These are phyloP conservation scores for Apteryx mantelli DNA, from an alignment of 2,113 vertebrate species.

Conservation along the genomic window DNA sequence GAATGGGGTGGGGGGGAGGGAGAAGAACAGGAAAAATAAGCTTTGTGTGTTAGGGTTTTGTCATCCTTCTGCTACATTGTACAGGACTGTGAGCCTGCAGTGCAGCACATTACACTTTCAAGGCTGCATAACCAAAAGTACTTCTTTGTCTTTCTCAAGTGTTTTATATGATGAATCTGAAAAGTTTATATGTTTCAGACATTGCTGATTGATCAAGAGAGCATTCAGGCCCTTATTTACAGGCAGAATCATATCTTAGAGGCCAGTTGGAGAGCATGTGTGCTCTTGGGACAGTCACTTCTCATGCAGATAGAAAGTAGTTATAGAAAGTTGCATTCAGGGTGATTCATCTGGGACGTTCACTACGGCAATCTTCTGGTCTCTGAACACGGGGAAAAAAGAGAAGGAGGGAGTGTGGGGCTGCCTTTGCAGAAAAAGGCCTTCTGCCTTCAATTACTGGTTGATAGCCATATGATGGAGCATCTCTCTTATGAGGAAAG, in stretches of 20 bases:
- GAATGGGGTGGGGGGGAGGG: neutral
- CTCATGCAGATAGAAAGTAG: neutral
- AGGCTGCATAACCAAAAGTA: neutral
- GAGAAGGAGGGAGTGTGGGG: neutral
- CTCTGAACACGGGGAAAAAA: neutral
- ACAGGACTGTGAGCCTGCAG: neutral
- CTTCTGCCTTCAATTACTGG: neutral
- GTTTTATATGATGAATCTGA: neutral
- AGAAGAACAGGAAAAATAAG: neutral
- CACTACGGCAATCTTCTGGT: neutral
- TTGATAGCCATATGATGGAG: neutral
- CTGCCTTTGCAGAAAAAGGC: neutral
- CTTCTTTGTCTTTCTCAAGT: neutral
- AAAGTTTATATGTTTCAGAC: neutral
- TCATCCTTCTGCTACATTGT: rapidly evolving
- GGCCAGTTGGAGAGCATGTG: too few species aligned
- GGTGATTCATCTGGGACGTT: neutral
- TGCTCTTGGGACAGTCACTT: neutral
- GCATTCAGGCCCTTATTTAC: neutral
- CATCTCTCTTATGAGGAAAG: too few species aligned
- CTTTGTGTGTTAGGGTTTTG: neutral
- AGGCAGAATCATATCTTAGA: neutral
- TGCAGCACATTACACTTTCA: neutral
- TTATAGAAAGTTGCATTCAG: neutral
- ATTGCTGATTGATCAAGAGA: neutral